Base-by-base conservation (phyloP, 2,888 invertebrate species). In the Acleris literana region DNA sequence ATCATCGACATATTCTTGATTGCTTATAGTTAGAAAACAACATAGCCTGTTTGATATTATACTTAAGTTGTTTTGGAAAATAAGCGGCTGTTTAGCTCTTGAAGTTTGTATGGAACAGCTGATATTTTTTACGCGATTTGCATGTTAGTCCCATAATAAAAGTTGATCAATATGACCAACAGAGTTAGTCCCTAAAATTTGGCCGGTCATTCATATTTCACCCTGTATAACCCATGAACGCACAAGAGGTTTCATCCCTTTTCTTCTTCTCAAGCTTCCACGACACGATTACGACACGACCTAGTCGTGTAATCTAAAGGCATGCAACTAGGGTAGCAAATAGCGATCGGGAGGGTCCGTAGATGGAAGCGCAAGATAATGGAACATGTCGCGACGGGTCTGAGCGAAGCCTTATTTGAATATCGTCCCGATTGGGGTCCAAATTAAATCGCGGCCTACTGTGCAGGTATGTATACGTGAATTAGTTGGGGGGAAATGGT, bases 381-480 rank as follows among this genome's bases (percentile, higher is more conserved):
- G 78, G 86, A 77, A 87, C 84, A 85, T 84, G 86, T 88, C 87
- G 82, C 87, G 76, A 82, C 86, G 86, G 89, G 86, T 81, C 80
- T 90, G 90, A 86, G 88, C 82, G 92, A 91, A 91, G 82, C 89
- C 91, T 88, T 90, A 91, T 92, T 92, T 91, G 90, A 92, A 92
- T 92, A 91, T 88, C 84, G 88, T 85, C 82, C 85, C 80, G 81
- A 88, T 85, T 84, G 81, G 81, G 83, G 81, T 82, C 85, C 77
- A 86, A 90, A 91, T 91, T 90, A 90, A 91, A 90, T 86, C 81
- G 81, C 77, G 74, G 72, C 84, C 82, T 76, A 84, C 83, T 84
- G 82, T 81, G 83, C 88, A 87, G 86, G 86, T 86, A 83, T 53
- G 64, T 64, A 58, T 54, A 61, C 44, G 61, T 46, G 64, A 59